Conservation (phyloP, 2,888 invertebrate species). For the Hydropsyche betteni region DNA sequence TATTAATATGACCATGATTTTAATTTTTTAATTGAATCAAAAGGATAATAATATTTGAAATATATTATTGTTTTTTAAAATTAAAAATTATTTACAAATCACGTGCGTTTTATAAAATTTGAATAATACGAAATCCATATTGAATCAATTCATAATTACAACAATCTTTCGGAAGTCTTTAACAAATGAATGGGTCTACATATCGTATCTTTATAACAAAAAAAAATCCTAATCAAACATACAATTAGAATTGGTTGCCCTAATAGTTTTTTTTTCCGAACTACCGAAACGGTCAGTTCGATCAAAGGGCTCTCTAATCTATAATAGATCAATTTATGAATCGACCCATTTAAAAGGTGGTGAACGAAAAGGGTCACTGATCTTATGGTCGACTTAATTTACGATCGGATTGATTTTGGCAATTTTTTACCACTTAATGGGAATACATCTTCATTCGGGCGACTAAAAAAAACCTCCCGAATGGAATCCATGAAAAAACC, state of each 20-base stretch:
- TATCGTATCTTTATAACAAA: too few relatives aligned
- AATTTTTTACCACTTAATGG: conserved; percentile 28
- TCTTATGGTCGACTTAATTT: conserved; percentile 38
- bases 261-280: not conserved
- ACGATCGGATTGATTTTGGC: conserved; percentile 37
- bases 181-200: too few relatives aligned
- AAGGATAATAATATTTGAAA: too few relatives aligned
- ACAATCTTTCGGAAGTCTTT: too few relatives aligned
- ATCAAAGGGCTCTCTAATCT: conserved; percentile 13
- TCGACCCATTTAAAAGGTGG: conserved; percentile 36
- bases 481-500: not conserved
- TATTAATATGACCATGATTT: not conserved
- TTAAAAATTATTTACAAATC: too few relatives aligned
- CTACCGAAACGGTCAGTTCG: conserved; percentile 3
- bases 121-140: too few relatives aligned
- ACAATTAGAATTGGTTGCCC: not conserved
- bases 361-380: conserved; percentile 30
- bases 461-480: not conserved
- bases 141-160: too few relatives aligned
- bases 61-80: too few relatives aligned
- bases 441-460: conserved; percentile 3
- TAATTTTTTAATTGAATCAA: not conserved
- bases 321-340: conserved; percentile 27
- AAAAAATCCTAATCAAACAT: not conserved
- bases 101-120: too few relatives aligned